Percentiles rank a stretch among this genome's conserved stretches.
These are phyloP conservation scores for Epirrhoe tristata DNA, from an alignment of 2,888 invertebrate species.

Conservation along the genomic window DNA sequence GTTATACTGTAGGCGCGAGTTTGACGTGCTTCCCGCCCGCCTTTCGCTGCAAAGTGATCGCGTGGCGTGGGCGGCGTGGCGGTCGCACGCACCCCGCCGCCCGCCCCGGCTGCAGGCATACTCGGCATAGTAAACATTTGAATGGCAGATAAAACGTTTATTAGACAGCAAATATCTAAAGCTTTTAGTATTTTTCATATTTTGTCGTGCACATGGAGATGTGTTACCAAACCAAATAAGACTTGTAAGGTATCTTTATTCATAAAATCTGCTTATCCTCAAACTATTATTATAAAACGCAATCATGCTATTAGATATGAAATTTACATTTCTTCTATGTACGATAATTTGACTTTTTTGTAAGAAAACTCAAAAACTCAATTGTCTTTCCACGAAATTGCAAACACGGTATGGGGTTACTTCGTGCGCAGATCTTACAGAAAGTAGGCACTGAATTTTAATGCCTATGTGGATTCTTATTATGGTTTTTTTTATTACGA, in stretches of 20 bases:
- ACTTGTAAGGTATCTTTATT: background rate
- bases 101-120: constrained; percentile 64
- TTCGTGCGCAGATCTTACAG: constrained; percentile 53
- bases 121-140: constrained; percentile 61
- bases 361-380: background rate
- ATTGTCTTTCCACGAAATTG: constrained; percentile 31
- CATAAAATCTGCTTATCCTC: background rate
- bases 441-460: constrained; percentile 44
- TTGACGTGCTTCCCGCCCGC: constrained; percentile 74
- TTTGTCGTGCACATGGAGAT: too few species aligned
- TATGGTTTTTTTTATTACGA: constrained; percentile 27
- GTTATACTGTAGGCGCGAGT: constrained; percentile 65
- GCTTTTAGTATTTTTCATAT: constrained; percentile 7
- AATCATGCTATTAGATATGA: background rate
- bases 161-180: constrained; percentile 11
- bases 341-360: background rate
- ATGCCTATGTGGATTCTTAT: constrained; percentile 37
- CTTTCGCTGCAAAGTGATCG: constrained; percentile 76
- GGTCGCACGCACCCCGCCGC: constrained; percentile 59
- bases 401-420: constrained; percentile 51
- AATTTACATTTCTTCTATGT: background rate
- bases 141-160: constrained; percentile 55
- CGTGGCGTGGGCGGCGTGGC: constrained; percentile 81
- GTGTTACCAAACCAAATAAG: too few species aligned
- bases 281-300: background rate